Evolutionary conservation across 2,113 vertebrate species (phyloP), one percentile per base, ranked within the genome.

Genomic region (Chunga burmeisteri): DNA sequence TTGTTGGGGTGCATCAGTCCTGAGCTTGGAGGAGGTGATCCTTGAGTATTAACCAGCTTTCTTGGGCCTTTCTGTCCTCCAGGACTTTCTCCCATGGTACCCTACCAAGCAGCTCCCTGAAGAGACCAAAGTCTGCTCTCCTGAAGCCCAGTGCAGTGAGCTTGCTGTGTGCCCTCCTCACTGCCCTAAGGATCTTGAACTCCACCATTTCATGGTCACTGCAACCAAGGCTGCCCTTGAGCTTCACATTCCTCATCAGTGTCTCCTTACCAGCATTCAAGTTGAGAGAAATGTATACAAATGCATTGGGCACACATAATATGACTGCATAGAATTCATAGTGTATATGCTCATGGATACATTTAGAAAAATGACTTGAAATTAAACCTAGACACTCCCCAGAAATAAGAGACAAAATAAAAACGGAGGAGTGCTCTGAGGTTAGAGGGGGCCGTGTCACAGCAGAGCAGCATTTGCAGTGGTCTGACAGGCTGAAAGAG

Each of bases 331-430:
- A 49, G 61, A 81, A 96, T 58, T 53, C 22, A 52, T 3, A 19
- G 63, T 30, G 11, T 0, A 0, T 68, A 40, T 15, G 6, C 44
- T 75, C 17, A 38, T n/a, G 44, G 40, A 59, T 50, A 55, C 81
- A 56, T 75, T 88, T 66, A 93, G 94, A 89, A 96, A 94, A 97
- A 95, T 80, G 12, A 87, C 88, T 97, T 96, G 55, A 93, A 97
- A 97, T 97, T 97, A 97, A 97, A 96, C 30, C 38, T 38, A 95
- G 85, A 38, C 47, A 85, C 61, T 91, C 81, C 70, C 66, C 59
- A 56, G 85, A 95, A 94, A 95, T 59, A 86, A 97, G 77, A 96
- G 84, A 87, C 36, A 85, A 98, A 98, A 95, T 95, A 97, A 97
- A 96, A 93, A 90, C 10, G 34, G 89, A 94, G 78, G 59, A 78